These are phyloP conservation scores for Xenopus borealis DNA, from an alignment of 2,113 vertebrate genomes.

Conservation along the genomic window DNA sequence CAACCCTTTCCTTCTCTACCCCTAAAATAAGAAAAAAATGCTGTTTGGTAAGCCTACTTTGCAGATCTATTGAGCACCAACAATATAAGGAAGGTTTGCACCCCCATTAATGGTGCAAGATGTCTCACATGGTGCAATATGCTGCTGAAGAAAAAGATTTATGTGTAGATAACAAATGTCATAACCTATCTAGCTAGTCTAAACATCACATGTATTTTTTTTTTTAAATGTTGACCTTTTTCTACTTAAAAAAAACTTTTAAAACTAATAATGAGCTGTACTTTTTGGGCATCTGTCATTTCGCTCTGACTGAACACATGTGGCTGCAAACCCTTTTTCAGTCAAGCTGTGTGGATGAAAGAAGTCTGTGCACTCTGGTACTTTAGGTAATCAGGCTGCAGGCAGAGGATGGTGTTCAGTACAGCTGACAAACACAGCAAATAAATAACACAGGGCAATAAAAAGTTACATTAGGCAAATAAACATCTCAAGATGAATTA, in stretches of 20 bases:
- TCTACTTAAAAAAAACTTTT: background rate
- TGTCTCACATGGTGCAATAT: no score
- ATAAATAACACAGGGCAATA: conserved; percentile 66
- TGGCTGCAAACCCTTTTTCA: conserved; percentile 45
- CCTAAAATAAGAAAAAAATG: no score
- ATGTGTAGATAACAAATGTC: no score
- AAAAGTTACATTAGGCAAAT: conserved; percentile 78
- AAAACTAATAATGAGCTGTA: conserved; percentile 30
- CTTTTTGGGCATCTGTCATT: conserved; percentile 47
- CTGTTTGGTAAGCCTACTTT: no score
- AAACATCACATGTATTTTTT: no score
- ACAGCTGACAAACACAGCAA: conserved; percentile 64
- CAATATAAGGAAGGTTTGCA: no score
- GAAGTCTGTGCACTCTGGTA: conserved; percentile 43
- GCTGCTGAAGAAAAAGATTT: no score
- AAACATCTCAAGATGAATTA: conserved; percentile 74
- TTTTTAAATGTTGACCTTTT: background rate
- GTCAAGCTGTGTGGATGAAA: conserved; percentile 51
- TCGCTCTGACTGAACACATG: conserved; percentile 39
- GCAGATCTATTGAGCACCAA: no score
- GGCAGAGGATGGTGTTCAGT: conserved; percentile 58
- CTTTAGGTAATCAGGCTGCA: conserved; percentile 59
- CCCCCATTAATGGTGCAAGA: no score
- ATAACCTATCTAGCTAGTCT: no score
- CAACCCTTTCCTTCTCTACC: no score